phyloP scores from a whole-genome alignment of 1,140 invertebrate species.

The Coelopa frigida region DNA sequence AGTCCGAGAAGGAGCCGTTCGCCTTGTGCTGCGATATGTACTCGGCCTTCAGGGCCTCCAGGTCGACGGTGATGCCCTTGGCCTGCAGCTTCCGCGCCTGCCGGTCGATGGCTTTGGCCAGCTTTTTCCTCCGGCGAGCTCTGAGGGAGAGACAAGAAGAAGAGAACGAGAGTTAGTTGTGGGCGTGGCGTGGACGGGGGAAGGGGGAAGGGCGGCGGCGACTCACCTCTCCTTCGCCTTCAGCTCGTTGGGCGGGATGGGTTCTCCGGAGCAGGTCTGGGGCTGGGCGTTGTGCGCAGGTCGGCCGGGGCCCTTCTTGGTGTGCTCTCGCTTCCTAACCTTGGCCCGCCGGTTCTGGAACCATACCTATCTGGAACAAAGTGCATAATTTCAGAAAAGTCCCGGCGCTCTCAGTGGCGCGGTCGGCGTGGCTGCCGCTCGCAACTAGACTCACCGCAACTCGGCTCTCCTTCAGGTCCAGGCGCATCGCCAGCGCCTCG shows the following conservation, averaged over 20 bases:
- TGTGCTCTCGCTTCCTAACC: conserved; percentile 98
- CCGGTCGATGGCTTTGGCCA: conserved; percentile 85
- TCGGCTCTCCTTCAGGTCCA: conserved; percentile 95
- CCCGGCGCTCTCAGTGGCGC: background rate
- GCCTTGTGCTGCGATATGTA: conserved; percentile 61
- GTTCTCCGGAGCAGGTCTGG: conserved; percentile 94
- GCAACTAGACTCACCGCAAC: conserved; percentile 80
- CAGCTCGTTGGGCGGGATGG: conserved; percentile 91
- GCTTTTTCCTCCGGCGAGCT: conserved; percentile 81
- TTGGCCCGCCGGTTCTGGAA: conserved; percentile 99
- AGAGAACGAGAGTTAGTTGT: background rate
- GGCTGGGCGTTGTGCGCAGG: conserved; percentile 98
- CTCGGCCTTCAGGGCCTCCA: conserved; percentile 79
- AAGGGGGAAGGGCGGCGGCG: no score
- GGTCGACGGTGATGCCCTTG: conserved; percentile 80
- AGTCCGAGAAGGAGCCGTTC: conserved; percentile 57
- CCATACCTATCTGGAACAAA: conserved; percentile 77
- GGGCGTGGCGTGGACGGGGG: background rate
- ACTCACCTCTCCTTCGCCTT: conserved; percentile 72
- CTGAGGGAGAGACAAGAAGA: conserved; percentile 34
- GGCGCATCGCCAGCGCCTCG: conserved; percentile 86
- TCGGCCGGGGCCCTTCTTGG: conserved; percentile 95
- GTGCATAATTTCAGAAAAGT: conserved; percentile 41
- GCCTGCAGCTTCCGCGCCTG: conserved; percentile 84
- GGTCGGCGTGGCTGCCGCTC: background rate